These are phyloP conservation scores for Diglossa cyanea DNA, from an alignment of 2,797 vertebrate genomes.

Conservation along the genomic window DNA sequence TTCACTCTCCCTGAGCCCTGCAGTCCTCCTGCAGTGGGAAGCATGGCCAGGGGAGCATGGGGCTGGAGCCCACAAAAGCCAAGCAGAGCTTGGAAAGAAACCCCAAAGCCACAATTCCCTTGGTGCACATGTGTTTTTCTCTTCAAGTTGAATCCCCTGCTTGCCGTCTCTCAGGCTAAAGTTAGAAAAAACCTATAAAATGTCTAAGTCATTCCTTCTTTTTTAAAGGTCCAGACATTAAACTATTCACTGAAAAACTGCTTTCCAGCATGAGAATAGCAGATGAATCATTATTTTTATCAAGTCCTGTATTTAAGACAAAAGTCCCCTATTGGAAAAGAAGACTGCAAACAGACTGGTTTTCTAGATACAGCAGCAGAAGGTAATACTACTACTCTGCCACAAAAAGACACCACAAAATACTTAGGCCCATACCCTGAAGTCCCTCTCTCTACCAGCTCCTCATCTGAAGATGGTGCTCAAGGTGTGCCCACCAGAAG, in stretches of 20 bases:
- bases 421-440: not conserved
- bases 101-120: not conserved
- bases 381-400: not conserved
- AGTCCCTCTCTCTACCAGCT: not conserved
- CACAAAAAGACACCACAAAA: not conserved
- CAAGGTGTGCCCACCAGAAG: not conserved
- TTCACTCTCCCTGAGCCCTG: not conserved
- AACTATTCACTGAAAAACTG: not conserved
- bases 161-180: fast-evolving
- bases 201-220: not conserved
- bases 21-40: not conserved
- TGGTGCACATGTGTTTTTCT: not conserved
- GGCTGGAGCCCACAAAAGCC: not conserved
- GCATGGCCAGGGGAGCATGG: fast-evolving
- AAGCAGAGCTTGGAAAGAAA: not conserved
- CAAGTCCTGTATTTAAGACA: not conserved
- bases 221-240: constrained; percentile 21
- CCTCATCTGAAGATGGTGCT: not conserved
- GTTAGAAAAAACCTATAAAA: not conserved
- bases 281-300: constrained; percentile 37
- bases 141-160: not conserved
- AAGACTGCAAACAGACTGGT: not conserved
- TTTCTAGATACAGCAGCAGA: not conserved
- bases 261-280: not conserved
- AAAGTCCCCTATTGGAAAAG: not conserved